phyloP scores from a whole-genome alignment of 2,113 vertebrate genomes.

The Athene noctua region DNA sequence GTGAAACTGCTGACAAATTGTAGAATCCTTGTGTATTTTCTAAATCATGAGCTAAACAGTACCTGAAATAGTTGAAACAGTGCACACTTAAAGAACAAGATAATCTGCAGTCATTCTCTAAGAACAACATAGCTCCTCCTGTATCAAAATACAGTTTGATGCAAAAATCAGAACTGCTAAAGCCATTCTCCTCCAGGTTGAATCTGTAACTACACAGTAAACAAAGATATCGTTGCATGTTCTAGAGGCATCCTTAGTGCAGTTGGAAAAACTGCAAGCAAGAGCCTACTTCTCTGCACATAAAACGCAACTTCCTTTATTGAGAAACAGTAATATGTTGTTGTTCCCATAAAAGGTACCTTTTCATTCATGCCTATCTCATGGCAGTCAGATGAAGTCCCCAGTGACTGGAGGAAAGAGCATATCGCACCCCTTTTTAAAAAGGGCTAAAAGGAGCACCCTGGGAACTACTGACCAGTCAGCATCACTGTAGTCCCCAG shows the following conservation, averaged over 20 bases:
- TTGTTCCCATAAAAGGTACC: not conserved
- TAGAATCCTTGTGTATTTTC: not conserved
- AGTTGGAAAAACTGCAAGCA: not conserved
- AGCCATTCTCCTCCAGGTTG: not conserved
- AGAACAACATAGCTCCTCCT: not conserved
- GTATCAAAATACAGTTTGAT: not conserved
- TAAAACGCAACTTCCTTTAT: not conserved
- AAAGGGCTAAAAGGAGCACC: not conserved
- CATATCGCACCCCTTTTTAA: accelerated
- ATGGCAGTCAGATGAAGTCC: not conserved
- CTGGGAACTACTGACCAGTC: not conserved
- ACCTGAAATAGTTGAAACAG: not conserved
- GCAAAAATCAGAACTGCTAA: not conserved
- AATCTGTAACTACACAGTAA: not conserved
- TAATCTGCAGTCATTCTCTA: not conserved
- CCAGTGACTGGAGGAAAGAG: not conserved
- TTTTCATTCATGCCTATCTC: not conserved
- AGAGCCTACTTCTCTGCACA: accelerated
- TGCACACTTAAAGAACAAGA: not conserved
- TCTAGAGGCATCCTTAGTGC: not conserved
- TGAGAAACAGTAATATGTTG: not conserved
- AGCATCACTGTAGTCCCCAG: not conserved
- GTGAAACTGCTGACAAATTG: not conserved
- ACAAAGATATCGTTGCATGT: accelerated
- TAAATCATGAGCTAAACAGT: not conserved